A percentile compares a stretch with the other conserved stretches of the same genome.
Evolutionary conservation across 2,888 invertebrate genomes (phyloP).

Genomic region (Pharmacophagus antenor): DNA sequence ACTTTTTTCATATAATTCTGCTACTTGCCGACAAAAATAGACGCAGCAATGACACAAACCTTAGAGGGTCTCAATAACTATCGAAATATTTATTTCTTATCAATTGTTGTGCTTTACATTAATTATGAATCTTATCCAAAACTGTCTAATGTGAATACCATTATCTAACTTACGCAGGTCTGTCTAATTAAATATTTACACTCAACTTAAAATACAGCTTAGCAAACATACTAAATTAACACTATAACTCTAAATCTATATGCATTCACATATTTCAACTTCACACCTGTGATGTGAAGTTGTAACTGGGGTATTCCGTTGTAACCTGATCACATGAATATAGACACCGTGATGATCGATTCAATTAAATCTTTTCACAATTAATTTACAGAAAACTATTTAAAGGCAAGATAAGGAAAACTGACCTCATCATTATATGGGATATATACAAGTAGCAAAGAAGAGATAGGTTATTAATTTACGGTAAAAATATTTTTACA

Average conservation of each 20-base stretch:
- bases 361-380: neutral
- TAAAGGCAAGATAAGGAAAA: too few relatives aligned
- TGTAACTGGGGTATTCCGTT: neutral
- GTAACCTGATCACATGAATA: neutral
- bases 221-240: constrained; percentile 21
- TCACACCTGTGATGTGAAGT: constrained; percentile 10
- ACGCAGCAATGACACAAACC: too few relatives aligned
- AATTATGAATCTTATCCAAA: neutral
- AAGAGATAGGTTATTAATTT: too few relatives aligned
- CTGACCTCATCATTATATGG: too few relatives aligned
- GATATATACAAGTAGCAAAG: too few relatives aligned
- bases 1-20: too few relatives aligned
- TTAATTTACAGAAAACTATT: neutral
- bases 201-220: constrained; percentile 9
- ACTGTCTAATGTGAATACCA: neutral
- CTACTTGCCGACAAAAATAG: too few relatives aligned
- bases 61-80: too few relatives aligned
- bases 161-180: too few relatives aligned
- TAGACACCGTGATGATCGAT: too few relatives aligned
- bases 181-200: constrained; percentile 18
- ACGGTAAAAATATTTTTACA: too few relatives aligned
- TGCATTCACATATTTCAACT: constrained; percentile 15
- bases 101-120: neutral
- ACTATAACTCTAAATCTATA: constrained; percentile 18
- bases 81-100: neutral